A percentile compares a stretch with the other conserved stretches of the same genome.
These are phyloP conservation scores for Cerastoderma edule DNA, from an alignment of 2,888 invertebrate genomes.

Conservation along the genomic window DNA sequence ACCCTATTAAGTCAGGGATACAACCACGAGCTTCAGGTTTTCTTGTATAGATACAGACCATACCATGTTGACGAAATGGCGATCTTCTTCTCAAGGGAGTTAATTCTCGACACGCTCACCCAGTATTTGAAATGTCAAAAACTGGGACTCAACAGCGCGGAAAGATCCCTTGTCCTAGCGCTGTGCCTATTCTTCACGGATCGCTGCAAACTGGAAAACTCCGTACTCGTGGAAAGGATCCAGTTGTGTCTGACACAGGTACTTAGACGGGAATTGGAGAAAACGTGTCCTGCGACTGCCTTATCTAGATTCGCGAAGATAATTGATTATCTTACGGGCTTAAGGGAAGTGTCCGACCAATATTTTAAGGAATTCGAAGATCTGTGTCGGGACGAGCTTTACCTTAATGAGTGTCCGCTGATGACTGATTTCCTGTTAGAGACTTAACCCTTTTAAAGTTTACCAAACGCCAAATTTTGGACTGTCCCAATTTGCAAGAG, in stretches of 20 bases:
- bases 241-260: conserved; percentile 42
- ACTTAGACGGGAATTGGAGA: conserved; percentile 30
- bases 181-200: conserved; percentile 42
- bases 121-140: conserved; percentile 37
- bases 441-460: neutral
- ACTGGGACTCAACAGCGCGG: conserved; percentile 33
- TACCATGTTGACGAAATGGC: conserved; percentile 49
- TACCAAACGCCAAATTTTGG: neutral
- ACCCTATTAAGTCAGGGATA: conserved; percentile 39
- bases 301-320: conserved; percentile 44
- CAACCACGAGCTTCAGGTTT: conserved; percentile 15
- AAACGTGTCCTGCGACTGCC: neutral
- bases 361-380: conserved; percentile 49
- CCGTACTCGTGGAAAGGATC: conserved; percentile 44
- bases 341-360: conserved; percentile 43
- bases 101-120: neutral
- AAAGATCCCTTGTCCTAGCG: conserved; percentile 40
- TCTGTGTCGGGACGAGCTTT: conserved; percentile 49
- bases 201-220: conserved; percentile 44
- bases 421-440: conserved; percentile 50
- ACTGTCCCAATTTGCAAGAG: neutral
- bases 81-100: conserved; percentile 37
- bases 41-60: conserved; percentile 21
- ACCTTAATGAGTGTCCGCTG: conserved; percentile 46
- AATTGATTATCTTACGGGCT: conserved; percentile 35